Conservation (phyloP, 2,888 invertebrate species). For the Trichogramma evanescens region DNA sequence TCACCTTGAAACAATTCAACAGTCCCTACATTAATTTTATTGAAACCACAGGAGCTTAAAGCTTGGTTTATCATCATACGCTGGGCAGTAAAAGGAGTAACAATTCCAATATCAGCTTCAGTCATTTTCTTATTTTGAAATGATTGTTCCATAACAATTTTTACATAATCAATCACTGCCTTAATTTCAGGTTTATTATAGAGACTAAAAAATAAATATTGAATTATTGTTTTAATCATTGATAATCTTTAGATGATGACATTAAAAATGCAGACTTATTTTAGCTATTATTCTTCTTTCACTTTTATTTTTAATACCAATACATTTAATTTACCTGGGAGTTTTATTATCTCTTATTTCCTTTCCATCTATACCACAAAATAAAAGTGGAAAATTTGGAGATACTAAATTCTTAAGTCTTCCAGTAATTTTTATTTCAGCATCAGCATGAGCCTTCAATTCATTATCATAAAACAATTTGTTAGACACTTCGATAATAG, state of each 20-base stretch:
- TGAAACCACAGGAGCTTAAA: constrained; percentile 41
- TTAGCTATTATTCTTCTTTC: background rate
- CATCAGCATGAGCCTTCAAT: constrained; percentile 14
- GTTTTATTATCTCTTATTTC: constrained; percentile 11
- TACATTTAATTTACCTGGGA: constrained; percentile 6
- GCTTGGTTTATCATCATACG: constrained; percentile 48
- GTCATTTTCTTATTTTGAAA: constrained; percentile 22
- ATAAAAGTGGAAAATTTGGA: constrained; percentile 17
- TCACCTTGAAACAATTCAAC: constrained; percentile 85
- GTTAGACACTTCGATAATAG: constrained; percentile 62
- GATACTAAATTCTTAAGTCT: constrained; percentile 5
- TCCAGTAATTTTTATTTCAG: constrained; percentile 9
- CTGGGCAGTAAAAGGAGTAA: constrained; percentile 53
- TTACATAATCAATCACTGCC: constrained; percentile 55
- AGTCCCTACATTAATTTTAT: constrained; percentile 65
- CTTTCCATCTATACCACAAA: constrained; percentile 14
- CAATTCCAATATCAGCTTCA: constrained; percentile 53
- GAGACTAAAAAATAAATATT: constrained; percentile 48
- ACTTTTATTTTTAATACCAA: background rate
- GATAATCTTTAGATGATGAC: too few species aligned
- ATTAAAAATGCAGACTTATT: too few species aligned
- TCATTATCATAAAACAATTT: constrained; percentile 64
- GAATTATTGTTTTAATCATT: background rate
- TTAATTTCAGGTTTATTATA: constrained; percentile 57
- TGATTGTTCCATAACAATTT: constrained; percentile 48